phyloP scores from a whole-genome alignment of 1,140 invertebrate genomes.

The Lepidurus apus region DNA sequence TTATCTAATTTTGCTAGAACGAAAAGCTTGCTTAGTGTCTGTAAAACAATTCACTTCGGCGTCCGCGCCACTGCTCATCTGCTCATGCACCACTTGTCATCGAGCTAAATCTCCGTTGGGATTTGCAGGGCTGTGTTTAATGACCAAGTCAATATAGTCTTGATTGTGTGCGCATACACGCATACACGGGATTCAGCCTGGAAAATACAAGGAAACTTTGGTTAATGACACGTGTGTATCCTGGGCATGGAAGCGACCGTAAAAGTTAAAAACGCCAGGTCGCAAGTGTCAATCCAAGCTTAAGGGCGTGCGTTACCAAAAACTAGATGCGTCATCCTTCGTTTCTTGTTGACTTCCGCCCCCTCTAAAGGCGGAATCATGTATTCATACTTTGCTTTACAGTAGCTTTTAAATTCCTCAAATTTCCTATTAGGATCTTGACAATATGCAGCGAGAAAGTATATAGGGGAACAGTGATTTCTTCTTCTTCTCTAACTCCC shows the following conservation, averaged over 20 bases:
- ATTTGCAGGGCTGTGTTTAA: background rate
- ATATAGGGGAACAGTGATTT: background rate
- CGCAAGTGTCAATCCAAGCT: background rate
- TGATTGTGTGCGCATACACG: conserved; percentile 1
- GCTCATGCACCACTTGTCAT: background rate
- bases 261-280: background rate
- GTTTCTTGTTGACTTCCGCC: background rate
- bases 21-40: background rate
- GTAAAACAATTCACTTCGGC: background rate
- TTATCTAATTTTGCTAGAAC: background rate
- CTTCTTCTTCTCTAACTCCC: background rate
- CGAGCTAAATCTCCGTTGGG: background rate
- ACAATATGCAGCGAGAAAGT: too few species aligned
- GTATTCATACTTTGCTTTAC: background rate
- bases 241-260: background rate
- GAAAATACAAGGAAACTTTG: background rate
- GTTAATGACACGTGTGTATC: conserved; percentile 9
- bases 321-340: background rate
- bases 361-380: background rate
- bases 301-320: background rate
- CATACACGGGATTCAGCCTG: background rate
- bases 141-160: conserved; percentile 19
- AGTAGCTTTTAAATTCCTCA: background rate
- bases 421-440: too few species aligned
- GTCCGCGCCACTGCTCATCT: background rate